These are phyloP conservation scores for Sthenelais limicola DNA, from an alignment of 2,888 invertebrate genomes.

Conservation along the genomic window DNA sequence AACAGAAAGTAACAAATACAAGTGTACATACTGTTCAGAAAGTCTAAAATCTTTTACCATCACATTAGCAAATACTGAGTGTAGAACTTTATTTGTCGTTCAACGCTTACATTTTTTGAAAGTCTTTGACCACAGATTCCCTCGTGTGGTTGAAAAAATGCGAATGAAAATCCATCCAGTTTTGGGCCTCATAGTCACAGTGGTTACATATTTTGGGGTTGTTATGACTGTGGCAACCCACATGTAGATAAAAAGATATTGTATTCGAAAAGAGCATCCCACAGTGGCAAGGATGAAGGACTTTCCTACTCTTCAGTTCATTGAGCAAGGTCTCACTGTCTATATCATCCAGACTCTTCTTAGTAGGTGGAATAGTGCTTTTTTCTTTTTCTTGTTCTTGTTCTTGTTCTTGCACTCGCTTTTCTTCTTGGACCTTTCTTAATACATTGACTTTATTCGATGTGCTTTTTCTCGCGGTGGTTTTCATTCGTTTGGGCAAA, in stretches of 20 bases:
- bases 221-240: neutral
- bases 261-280: neutral
- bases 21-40: too few relatives aligned
- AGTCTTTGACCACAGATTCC: neutral
- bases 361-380: neutral
- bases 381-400: neutral
- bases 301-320: neutral
- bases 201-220: constrained; percentile 34
- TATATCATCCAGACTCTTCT: neutral
- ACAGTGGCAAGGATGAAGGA: neutral
- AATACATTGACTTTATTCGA: too few relatives aligned
- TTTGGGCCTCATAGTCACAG: constrained; percentile 31
- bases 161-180: constrained; percentile 41
- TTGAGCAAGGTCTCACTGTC: neutral
- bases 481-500: too few relatives aligned
- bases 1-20: too few relatives aligned
- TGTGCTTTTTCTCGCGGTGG: too few relatives aligned
- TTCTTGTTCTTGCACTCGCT: neutral
- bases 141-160: constrained; percentile 42
- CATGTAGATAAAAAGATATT: neutral
- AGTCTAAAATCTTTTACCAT: too few relatives aligned
- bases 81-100: too few relatives aligned
- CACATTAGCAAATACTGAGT: too few relatives aligned
- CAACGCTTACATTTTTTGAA: too few relatives aligned
- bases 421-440: too few relatives aligned